phyloP scores from a whole-genome alignment of 1,140 invertebrate genomes.

The Drosophila kanapiae region DNA sequence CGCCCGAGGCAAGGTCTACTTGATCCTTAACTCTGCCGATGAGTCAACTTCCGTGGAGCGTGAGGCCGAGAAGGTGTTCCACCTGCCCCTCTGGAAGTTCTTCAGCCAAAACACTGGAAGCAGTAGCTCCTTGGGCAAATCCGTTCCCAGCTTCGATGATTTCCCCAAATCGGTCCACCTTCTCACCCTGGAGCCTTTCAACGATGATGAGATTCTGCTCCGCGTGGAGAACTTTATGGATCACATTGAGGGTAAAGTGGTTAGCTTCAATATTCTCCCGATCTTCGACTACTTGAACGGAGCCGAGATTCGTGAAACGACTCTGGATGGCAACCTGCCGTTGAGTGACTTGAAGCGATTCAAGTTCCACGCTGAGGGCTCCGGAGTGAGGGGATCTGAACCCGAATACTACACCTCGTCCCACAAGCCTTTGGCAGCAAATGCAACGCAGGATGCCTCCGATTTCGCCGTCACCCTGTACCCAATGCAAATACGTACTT shows the following conservation, averaged over 20 bases:
- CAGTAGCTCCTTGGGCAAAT: constrained; percentile 63
- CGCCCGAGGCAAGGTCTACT: constrained; percentile 91
- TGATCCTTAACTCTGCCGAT: constrained; percentile 86
- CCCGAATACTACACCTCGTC: constrained; percentile 30
- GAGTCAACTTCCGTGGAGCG: constrained; percentile 49
- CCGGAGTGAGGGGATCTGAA: constrained; percentile 17
- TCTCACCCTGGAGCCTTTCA: constrained; percentile 95
- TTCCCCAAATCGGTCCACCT: constrained; percentile 92
- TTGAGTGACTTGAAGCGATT: constrained; percentile 64
- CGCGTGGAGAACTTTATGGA: constrained; percentile 96
- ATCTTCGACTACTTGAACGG: constrained; percentile 60
- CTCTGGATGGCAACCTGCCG: constrained; percentile 68
- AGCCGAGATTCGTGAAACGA: constrained; percentile 67
- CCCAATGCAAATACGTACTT: constrained; percentile 80
- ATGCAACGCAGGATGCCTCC: constrained; percentile 37
- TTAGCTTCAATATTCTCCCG: constrained; percentile 65
- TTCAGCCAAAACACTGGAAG: constrained; percentile 73
- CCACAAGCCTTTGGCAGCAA: constrained; percentile 33
- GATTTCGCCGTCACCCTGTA: constrained; percentile 65
- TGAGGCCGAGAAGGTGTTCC: constrained; percentile 59
- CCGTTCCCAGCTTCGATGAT: constrained; percentile 51
- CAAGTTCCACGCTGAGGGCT: constrained; percentile 66
- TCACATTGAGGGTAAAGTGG: constrained; percentile 89
- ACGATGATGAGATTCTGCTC: constrained; percentile 89
- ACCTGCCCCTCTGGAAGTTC: constrained; percentile 73